Percentiles rank a stretch among this genome's conserved stretches.
Conservation (phyloP, 1,140 invertebrate species). For the Colletes latitarsis region DNA sequence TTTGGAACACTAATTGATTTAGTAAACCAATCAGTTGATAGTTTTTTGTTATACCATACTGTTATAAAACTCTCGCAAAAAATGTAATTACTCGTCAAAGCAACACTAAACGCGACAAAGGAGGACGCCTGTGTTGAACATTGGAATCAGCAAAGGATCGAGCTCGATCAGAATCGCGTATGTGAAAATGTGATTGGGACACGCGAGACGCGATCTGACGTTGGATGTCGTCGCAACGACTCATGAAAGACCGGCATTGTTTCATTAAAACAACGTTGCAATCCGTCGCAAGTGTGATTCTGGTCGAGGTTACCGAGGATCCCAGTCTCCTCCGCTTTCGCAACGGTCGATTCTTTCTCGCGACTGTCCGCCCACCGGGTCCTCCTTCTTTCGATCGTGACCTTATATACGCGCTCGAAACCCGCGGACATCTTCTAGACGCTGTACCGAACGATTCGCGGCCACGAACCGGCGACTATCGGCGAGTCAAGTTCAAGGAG, state of each 20-base stretch:
- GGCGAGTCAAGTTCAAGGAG: conserved; percentile 54
- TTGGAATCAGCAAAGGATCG: background rate
- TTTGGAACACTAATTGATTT: too few relatives aligned
- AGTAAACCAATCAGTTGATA: too few relatives aligned
- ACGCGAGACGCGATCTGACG: background rate
- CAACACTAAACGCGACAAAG: background rate
- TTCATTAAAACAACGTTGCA: conserved; percentile 34
- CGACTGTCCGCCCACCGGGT: conserved; percentile 45
- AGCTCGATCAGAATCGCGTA: background rate
- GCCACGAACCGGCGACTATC: background rate
- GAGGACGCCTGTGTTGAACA: conserved; percentile 4
- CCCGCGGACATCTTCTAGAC: background rate
- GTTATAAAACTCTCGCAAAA: too few relatives aligned
- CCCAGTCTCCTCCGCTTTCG: conserved; percentile 35
- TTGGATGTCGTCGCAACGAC: conserved; percentile 16
- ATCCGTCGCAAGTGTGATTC: conserved; percentile 3
- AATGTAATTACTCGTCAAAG: too few relatives aligned
- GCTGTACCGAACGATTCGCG: conserved; percentile 3
- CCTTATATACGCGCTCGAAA: conserved; percentile 38
- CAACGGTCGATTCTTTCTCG: conserved; percentile 45
- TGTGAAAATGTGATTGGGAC: background rate
- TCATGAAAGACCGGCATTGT: conserved; percentile 24
- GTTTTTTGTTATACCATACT: too few relatives aligned
- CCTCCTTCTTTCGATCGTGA: conserved; percentile 38
- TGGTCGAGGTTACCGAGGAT: conserved; percentile 4